Conservation (phyloP, 1,140 invertebrate genomes). For the Apocrypta bakeri region DNA sequence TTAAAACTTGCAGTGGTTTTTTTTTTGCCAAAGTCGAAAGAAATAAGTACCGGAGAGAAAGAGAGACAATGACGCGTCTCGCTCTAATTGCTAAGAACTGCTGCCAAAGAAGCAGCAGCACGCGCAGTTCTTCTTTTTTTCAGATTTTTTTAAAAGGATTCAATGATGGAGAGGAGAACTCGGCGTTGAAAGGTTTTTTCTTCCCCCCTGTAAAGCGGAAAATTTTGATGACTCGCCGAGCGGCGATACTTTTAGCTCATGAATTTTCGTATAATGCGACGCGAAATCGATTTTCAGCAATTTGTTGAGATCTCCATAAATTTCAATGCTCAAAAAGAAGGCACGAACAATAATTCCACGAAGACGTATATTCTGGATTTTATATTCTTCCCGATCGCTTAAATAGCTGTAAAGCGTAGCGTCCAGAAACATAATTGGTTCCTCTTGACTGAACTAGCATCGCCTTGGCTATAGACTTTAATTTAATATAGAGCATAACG, state of each 20-base stretch:
- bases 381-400: background rate
- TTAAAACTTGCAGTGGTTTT: slow-evolving; percentile 5
- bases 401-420: background rate
- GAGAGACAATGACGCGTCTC: slow-evolving; percentile 25
- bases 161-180: too few relatives aligned
- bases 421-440: background rate
- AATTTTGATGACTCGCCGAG: too few relatives aligned
- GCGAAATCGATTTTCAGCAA: too few relatives aligned
- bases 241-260: too few relatives aligned
- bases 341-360: background rate
- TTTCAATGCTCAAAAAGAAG: too few relatives aligned
- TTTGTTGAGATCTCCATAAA: too few relatives aligned
- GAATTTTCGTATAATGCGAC: too few relatives aligned
- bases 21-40: background rate
- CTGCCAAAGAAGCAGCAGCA: slow-evolving; percentile 19
- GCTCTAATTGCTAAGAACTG: slow-evolving; percentile 20
- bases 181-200: too few relatives aligned
- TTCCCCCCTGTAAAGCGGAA: too few relatives aligned
- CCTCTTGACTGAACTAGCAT: background rate
- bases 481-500: background rate
- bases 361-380: background rate
- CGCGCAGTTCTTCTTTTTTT: background rate
- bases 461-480: background rate
- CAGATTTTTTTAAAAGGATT: too few relatives aligned
- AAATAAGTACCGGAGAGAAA: background rate